Conservation (phyloP, 2,113 vertebrate genomes). For the Vireo altiloquus region DNA sequence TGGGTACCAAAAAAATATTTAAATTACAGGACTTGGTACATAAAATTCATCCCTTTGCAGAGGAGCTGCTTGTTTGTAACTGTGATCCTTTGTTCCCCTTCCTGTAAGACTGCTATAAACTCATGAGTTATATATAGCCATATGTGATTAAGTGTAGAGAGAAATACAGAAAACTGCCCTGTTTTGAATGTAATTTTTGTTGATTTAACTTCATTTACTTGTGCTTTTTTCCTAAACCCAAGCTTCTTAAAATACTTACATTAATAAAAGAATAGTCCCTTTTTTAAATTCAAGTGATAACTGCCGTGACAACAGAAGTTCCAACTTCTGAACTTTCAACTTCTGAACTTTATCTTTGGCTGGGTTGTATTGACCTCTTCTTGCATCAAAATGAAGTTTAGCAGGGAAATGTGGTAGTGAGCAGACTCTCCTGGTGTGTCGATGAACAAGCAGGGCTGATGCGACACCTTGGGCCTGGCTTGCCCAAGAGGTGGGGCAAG, state of each 20-base stretch:
- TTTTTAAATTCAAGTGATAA: neutral
- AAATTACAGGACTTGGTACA: neutral
- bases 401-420: neutral
- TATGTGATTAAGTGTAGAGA: neutral
- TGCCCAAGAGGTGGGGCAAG: neutral
- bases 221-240: neutral
- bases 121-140: neutral
- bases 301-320: neutral
- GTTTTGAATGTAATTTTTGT: neutral
- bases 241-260: neutral
- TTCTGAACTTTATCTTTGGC: neutral
- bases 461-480: neutral
- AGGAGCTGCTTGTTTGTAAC: neutral
- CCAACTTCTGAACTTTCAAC: neutral
- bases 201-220: neutral
- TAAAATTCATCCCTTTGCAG: neutral
- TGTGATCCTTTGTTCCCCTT: neutral
- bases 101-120: neutral
- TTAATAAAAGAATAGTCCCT: neutral
- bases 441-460: neutral
- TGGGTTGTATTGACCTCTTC: neutral
- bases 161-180: neutral
- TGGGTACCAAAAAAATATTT: neutral
- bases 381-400: neutral
- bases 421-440: neutral